Percentiles rank a stretch among this genome's conserved stretches.
Conservation (phyloP, 2,113 vertebrate genomes). For the Gavialis gangeticus region DNA sequence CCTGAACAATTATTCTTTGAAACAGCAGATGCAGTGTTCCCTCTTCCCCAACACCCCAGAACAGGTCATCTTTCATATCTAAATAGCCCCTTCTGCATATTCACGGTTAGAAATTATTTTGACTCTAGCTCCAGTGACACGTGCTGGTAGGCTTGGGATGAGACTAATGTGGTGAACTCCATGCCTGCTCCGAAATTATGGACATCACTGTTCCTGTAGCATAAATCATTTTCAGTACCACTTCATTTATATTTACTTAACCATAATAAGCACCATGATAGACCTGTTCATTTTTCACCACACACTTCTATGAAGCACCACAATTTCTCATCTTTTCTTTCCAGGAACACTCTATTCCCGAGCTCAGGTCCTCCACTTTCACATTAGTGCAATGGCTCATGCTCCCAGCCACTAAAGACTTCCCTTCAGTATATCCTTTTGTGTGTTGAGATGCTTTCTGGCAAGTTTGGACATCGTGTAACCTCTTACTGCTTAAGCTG, state of each 20-base stretch:
- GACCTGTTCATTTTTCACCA: neutral
- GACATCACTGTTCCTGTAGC: neutral
- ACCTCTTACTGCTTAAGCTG: too few relatives aligned
- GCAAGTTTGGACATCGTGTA: too few relatives aligned
- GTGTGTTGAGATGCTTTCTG: too few relatives aligned
- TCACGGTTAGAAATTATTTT: neutral
- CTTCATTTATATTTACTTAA: too few relatives aligned
- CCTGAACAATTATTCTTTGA: fast-evolving
- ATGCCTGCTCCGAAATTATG: neutral
- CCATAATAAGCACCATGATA: too few relatives aligned
- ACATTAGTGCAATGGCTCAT: neutral
- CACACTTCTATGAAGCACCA: neutral
- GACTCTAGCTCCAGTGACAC: neutral
- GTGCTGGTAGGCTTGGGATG: neutral
- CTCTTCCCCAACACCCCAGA: too few relatives aligned
- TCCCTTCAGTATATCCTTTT: neutral
- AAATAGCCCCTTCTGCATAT: neutral
- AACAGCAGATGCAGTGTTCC: neutral
- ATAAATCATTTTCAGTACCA: neutral
- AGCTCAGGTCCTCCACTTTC: too few relatives aligned
- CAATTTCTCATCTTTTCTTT: neutral
- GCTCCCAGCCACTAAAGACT: fast-evolving
- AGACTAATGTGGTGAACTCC: neutral
- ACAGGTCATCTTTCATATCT: fast-evolving
- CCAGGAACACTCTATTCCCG: neutral